Evolutionary conservation across 2,797 vertebrate genomes (phyloP), one percentile per base, ranked within the genome.

Genomic region (Tolypeutes matacus): DNA sequence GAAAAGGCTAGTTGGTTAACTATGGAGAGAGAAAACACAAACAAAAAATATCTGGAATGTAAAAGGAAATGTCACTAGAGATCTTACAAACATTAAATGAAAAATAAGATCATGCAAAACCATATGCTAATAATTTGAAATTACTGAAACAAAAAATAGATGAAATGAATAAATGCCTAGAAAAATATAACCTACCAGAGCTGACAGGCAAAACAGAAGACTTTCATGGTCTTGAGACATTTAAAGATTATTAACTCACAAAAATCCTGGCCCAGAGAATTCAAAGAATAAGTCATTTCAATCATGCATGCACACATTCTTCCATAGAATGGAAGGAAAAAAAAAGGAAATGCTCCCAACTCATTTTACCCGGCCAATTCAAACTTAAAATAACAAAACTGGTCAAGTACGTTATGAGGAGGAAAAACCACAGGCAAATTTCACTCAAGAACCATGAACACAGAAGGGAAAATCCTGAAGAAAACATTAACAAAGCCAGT

Each of bases 401-500:
- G 31, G 64, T 84, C 8, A 77, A 95, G 17, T 31, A 65, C 27
- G 31, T 17, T 60, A 78, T 15, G 3, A 89, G 23, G 60, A 76
- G 91, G 12, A 49, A 85, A 90, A 91, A 78, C 5, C 51, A 75
- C 21, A 89, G 73, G 18, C 34, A 91, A 91, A 85, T 49, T 60
- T 85, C 23, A 58, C 18, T 87, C n/a, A 76, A 65, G 21, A 69
- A 62, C 36, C n/a, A 81, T 72, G 27, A 69, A 62, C 46, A 82
- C 12, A 81, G 75, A 94, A 34, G 21, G 62, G 87, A 94, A 96
- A 67, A 62, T 56, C 18, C 31, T 78, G 42, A 76, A 29, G 65
- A 77, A 88, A 84, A 49, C n/a, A 84, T 17, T 80, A 89, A 86
- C 31, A 86, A 87, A 92, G 23, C 11, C 81, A 93, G 46, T 31